Base-by-base conservation (phyloP, 1,140 invertebrate species). In the Drosophila nikananu region DNA sequence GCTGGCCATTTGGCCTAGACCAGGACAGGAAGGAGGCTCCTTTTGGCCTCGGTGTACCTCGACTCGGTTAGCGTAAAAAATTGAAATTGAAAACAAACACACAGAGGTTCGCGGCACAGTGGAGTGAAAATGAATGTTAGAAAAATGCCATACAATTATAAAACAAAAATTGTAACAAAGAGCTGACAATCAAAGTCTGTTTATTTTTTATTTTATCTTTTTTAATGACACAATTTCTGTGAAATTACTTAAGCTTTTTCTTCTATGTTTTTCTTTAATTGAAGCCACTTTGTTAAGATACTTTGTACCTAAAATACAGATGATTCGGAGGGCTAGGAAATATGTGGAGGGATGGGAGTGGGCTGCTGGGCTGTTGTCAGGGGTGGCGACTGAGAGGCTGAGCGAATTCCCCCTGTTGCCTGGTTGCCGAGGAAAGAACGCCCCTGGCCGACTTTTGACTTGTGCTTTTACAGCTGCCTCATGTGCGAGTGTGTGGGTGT, bases 401-500 rank as follows among this genome's bases (percentile, higher is more conserved):
- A 32, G 10, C 10, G 10, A 12, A 9, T 32, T 32, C 8, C 2
- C 30, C 30, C 10, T 32, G 30, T 81, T 46, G 37, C 54, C 39
- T 44, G 46, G 83, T 68, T 79, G 65, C 57, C 55, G 64, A 59
- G 55, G 66, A 82, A 65, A 71, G 39, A 35, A 30, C 60, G 61
- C 68, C 62, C 46, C 62, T 63, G 68, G 74, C 59, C 57, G 51
- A 68, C 62, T 70, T 71, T 76, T 79, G 62, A 79, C 78, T 86
- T 86, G 35, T 86, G 70, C 72, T 86, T 86, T 82, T 80, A 39
- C 82, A 81, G 73, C 78, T 77, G 77, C 60, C 63, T 35, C 46
- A 13, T 54, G 58, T 48, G 41, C 37, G 73, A 54, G 32, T 44
- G 51, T 77, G 55, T 44, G 30, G 57, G 75, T 66, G 42, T 67